Evolutionary conservation across 2,888 invertebrate genomes (phyloP).

Genomic region (Xestia sexstrigata): DNA sequence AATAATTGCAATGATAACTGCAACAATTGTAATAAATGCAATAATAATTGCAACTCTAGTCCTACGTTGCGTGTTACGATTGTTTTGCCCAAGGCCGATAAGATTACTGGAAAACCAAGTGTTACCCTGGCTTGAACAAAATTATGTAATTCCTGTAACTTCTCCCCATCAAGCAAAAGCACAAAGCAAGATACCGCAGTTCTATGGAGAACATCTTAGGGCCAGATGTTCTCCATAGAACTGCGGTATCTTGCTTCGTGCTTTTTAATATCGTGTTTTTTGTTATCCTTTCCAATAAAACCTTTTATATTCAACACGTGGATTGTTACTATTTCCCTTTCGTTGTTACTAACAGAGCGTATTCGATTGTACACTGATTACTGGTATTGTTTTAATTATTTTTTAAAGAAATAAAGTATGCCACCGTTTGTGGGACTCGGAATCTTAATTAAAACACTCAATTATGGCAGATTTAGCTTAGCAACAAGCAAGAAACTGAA

Average conservation of each 20-base stretch:
- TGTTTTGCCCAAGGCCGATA: constrained; percentile 52
- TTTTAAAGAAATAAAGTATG: too few relatives aligned
- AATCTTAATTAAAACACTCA: neutral
- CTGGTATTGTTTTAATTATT: too few relatives aligned
- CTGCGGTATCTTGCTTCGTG: neutral
- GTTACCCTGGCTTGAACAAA: constrained; percentile 24
- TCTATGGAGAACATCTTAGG: too few relatives aligned
- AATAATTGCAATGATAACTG: constrained; percentile 16
- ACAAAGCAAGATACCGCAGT: too few relatives aligned
- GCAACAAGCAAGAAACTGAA: neutral
- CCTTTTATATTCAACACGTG: neutral
- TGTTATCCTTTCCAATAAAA: constrained; percentile 31
- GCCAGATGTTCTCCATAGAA: too few relatives aligned
- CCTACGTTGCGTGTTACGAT: constrained; percentile 49
- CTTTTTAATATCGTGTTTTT: neutral
- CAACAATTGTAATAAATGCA: constrained; percentile 22
- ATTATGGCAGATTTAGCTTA: neutral
- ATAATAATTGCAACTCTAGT: constrained; percentile 12
- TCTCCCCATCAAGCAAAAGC: too few relatives aligned
- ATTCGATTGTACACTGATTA: neutral
- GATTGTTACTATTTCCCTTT: neutral
- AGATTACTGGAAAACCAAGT: neutral
- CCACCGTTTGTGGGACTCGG: too few relatives aligned
- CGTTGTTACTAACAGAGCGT: too few relatives aligned
- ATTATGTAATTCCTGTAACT: neutral